These are phyloP conservation scores for Entomyzon cyanotis DNA, from an alignment of 2,113 vertebrate species.

Conservation along the genomic window DNA sequence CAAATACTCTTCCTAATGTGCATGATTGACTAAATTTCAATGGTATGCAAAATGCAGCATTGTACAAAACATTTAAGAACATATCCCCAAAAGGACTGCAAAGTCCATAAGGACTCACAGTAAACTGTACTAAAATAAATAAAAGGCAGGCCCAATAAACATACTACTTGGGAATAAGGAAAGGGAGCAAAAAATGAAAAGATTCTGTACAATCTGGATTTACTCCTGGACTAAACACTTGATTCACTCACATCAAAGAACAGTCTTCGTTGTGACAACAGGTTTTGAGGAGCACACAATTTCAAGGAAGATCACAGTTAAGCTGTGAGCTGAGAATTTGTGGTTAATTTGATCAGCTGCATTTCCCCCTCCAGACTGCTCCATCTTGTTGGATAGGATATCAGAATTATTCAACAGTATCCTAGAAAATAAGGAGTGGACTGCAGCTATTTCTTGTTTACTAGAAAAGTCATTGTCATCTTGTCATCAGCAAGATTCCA, in stretches of 20 bases:
- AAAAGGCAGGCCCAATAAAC: neutral
- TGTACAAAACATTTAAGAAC: neutral
- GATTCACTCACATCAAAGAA: neutral
- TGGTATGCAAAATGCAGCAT: neutral
- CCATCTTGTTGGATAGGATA: neutral
- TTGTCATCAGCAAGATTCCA: neutral
- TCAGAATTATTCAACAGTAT: neutral
- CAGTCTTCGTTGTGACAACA: neutral
- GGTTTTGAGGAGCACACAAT: neutral
- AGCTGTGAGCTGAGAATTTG: neutral
- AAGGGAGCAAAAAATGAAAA: accelerated
- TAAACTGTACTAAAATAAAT: neutral
- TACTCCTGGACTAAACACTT: neutral
- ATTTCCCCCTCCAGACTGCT: neutral
- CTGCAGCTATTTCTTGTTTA: neutral
- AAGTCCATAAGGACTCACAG: neutral
- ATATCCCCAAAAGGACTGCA: neutral
- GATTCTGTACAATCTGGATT: neutral
- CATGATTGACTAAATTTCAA: neutral
- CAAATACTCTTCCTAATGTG: neutral
- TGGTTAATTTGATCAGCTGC: neutral
- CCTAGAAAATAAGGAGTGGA: neutral
- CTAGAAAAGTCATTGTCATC: neutral
- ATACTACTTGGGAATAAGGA: too few relatives aligned
- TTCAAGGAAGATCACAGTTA: neutral